These are phyloP conservation scores for Clarias macrocephalus DNA, from an alignment of 2,113 vertebrate genomes.

Conservation along the genomic window DNA sequence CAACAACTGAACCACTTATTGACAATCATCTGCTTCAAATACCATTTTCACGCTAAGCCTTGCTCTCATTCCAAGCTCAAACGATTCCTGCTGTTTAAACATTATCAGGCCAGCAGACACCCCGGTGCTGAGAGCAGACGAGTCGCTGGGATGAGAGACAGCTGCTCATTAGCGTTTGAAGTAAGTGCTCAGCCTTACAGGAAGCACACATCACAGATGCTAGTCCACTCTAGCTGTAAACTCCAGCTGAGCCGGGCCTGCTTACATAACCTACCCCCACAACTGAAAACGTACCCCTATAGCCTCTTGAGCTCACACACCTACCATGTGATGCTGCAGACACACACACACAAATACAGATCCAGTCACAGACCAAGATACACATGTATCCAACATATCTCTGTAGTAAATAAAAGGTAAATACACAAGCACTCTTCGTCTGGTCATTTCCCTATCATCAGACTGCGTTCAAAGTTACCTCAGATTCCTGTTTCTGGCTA, in stretches of 20 bases:
- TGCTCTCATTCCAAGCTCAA: not conserved
- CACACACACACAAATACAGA: constrained; percentile 21
- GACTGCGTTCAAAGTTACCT: not conserved
- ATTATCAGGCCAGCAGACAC: not conserved
- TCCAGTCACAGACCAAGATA: not conserved
- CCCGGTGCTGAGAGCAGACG: constrained; percentile 1
- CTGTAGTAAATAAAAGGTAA: not conserved
- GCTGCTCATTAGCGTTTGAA: constrained; percentile 43
- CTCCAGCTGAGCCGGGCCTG: constrained; percentile 55
- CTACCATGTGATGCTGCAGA: not conserved
- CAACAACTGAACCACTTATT: not conserved
- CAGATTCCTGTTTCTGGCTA: not conserved
- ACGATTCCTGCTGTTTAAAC: not conserved
- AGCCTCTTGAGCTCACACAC: constrained; percentile 22
- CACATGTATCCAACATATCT: not conserved
- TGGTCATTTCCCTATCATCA: not conserved
- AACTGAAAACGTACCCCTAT: constrained; percentile 26
- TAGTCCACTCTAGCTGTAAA: constrained; percentile 52
- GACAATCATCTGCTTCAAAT: not conserved
- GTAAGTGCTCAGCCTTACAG: constrained; percentile 29
- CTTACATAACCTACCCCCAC: constrained; percentile 48
- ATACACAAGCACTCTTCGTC: not conserved
- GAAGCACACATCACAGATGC: constrained; percentile 59
- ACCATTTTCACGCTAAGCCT: not conserved
- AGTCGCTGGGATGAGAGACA: constrained; percentile 40